phyloP scores from a whole-genome alignment of 2,888 invertebrate genomes.

The Netelia melanura region DNA sequence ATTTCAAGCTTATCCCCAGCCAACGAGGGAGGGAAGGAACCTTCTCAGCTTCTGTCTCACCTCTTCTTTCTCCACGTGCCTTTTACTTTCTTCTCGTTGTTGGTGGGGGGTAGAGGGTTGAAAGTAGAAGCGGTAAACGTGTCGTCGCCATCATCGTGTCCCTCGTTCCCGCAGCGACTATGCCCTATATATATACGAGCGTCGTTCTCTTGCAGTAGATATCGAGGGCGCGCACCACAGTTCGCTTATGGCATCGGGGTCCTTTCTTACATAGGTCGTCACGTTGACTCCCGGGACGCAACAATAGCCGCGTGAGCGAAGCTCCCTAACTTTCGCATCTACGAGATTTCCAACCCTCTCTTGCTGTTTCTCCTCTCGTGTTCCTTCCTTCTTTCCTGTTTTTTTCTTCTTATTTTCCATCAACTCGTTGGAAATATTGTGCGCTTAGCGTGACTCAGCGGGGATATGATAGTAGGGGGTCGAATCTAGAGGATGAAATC shows the following conservation, averaged over 20 bases:
- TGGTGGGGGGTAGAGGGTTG: background rate
- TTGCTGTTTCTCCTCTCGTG: background rate
- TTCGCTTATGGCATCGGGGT: slow-evolving; percentile 43
- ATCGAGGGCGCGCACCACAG: slow-evolving; percentile 42
- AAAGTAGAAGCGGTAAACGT: slow-evolving; percentile 65
- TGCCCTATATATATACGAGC: slow-evolving; percentile 1
- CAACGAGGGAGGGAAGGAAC: slow-evolving; percentile 45
- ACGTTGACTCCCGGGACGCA: slow-evolving; percentile 56
- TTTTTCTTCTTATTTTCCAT: slow-evolving; percentile 23
- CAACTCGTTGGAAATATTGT: slow-evolving; percentile 57
- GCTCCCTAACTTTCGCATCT: slow-evolving; percentile 51
- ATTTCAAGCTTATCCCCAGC: slow-evolving; percentile 66
- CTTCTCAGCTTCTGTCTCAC: slow-evolving; percentile 31
- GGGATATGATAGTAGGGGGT: slow-evolving; percentile 7
- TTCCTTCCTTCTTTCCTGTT: slow-evolving; percentile 19
- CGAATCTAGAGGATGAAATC: slow-evolving; percentile 22
- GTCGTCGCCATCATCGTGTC: slow-evolving; percentile 61
- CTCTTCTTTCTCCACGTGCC: slow-evolving; percentile 23
- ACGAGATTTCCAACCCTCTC: slow-evolving; percentile 43
- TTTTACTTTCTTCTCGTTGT: slow-evolving; percentile 42
- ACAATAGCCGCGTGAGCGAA: slow-evolving; percentile 59
- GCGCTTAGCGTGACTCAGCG: slow-evolving; percentile 59
- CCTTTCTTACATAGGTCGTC: slow-evolving; percentile 17
- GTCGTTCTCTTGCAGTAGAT: slow-evolving; percentile 42
- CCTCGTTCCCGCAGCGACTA: slow-evolving; percentile 30